phyloP scores from a whole-genome alignment of 2,888 invertebrate genomes.

The Empis livida region DNA sequence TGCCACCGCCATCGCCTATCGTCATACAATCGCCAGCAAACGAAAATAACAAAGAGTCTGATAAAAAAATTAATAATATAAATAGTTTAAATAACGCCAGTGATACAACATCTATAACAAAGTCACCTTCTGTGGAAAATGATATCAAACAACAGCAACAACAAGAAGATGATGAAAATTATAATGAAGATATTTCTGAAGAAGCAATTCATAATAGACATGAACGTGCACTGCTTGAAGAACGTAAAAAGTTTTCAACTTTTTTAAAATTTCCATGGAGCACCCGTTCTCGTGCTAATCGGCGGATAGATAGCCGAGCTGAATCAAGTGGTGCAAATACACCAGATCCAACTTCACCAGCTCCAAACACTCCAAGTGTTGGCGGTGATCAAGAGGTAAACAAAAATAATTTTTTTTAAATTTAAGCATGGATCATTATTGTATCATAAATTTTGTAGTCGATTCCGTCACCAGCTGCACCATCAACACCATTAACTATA shows the following conservation, averaged over 20 bases:
- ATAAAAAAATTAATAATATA: neutral
- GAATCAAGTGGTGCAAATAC: slow-evolving; percentile 60
- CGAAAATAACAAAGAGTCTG: slow-evolving; percentile 1
- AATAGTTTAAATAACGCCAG: too few relatives aligned
- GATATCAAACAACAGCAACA: neutral
- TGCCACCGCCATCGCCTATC: slow-evolving; percentile 5
- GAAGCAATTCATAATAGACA: slow-evolving; percentile 59
- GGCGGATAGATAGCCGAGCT: slow-evolving; percentile 53
- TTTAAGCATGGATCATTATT: neutral
- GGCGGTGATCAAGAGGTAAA: slow-evolving; percentile 30
- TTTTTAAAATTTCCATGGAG: slow-evolving; percentile 35
- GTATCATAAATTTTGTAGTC: slow-evolving; percentile 18
- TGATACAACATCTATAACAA: neutral
- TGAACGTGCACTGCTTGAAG: slow-evolving; percentile 48
- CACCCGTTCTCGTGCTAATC: slow-evolving; percentile 43
- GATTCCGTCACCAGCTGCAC: slow-evolving; percentile 31
- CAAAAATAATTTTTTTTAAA: slow-evolving; percentile 1
- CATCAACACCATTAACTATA: slow-evolving; percentile 21
- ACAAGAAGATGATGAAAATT: slow-evolving; percentile 7
- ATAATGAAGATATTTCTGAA: slow-evolving; percentile 71
- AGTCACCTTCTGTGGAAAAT: neutral
- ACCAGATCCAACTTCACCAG: slow-evolving; percentile 56
- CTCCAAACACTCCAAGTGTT: slow-evolving; percentile 25
- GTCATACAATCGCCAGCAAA: neutral
- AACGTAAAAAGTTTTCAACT: slow-evolving; percentile 52